Conservation (phyloP, 2,888 invertebrate species). For the Lasioglossum calceatum region DNA sequence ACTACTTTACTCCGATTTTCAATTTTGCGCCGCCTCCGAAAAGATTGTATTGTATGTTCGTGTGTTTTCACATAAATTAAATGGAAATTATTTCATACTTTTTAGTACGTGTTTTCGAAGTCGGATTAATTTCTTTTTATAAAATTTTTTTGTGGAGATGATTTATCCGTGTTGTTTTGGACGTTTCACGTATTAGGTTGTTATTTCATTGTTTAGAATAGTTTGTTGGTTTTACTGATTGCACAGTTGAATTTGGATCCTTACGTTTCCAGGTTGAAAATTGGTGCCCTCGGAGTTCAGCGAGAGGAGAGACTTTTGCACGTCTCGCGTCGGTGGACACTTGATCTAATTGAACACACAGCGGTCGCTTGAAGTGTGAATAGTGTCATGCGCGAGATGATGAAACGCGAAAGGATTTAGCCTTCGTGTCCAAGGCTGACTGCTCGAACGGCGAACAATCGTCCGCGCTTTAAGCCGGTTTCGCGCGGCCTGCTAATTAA, state of each 20-base stretch:
- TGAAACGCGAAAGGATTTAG: slow-evolving; percentile 82
- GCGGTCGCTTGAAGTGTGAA: slow-evolving; percentile 54
- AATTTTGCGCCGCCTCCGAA: no score
- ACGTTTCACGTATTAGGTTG: no score
- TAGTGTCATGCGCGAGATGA: slow-evolving; percentile 74
- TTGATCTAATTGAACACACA: slow-evolving; percentile 61
- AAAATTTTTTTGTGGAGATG: no score
- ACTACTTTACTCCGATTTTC: no score
- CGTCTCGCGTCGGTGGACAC: slow-evolving; percentile 22
- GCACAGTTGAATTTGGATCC: not conserved
- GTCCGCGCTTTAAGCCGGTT: slow-evolving; percentile 62
- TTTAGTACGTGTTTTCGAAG: no score
- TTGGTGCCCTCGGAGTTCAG: not conserved
- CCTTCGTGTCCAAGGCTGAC: slow-evolving; percentile 80
- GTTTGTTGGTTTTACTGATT: not conserved
- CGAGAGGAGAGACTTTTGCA: not conserved
- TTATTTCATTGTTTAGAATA: no score
- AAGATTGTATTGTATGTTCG: no score
- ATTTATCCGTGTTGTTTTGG: no score
- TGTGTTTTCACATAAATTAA: no score
- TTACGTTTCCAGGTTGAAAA: not conserved
- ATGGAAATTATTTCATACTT: no score
- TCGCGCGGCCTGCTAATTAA: slow-evolving; percentile 41
- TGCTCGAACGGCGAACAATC: slow-evolving; percentile 68
- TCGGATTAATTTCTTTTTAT: no score